A percentile compares a stretch with the other conserved stretches of the same genome.
Evolutionary conservation across 1,140 invertebrate species (phyloP).

Genomic region (Halictus rubicundus): DNA sequence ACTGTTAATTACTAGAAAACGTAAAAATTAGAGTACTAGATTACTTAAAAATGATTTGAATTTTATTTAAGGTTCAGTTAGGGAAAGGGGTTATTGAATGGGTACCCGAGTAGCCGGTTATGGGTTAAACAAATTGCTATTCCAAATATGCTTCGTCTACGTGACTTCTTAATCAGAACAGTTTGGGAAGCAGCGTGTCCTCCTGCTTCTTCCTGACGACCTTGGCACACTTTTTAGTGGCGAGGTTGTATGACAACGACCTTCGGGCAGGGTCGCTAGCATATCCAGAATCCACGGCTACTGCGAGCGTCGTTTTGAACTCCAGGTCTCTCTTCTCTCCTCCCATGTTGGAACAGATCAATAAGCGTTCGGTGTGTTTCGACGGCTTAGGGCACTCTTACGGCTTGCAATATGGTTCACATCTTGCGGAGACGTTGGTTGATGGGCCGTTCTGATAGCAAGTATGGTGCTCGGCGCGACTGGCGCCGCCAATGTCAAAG

Average conservation of each 20-base stretch:
- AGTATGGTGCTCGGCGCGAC: not conserved
- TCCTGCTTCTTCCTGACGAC: conserved; percentile 49
- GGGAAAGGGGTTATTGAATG: too few species aligned
- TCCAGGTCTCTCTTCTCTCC: conserved; percentile 38
- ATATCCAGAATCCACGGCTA: conserved; percentile 59
- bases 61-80: too few species aligned
- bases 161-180: too few species aligned
- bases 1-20: too few species aligned
- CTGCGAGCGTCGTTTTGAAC: conserved; percentile 55
- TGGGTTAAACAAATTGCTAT: too few species aligned
- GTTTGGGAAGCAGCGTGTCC: not conserved
- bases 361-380: conserved; percentile 75
- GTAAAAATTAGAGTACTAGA: too few species aligned
- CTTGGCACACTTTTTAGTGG: conserved; percentile 68
- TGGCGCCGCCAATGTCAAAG: too few species aligned
- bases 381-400: conserved; percentile 64
- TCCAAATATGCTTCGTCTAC: too few species aligned
- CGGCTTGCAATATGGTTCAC: not conserved
- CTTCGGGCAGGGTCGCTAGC: conserved; percentile 59
- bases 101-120: too few species aligned
- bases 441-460: too few species aligned
- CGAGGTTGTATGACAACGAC: conserved; percentile 63
- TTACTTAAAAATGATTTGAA: too few species aligned
- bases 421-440: conserved; percentile 7
- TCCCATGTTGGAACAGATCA: conserved; percentile 63